A percentile compares a stretch with the other conserved stretches of the same genome.
Evolutionary conservation across 2,797 vertebrate species (phyloP).

Genomic region (Capromys pilorides): DNA sequence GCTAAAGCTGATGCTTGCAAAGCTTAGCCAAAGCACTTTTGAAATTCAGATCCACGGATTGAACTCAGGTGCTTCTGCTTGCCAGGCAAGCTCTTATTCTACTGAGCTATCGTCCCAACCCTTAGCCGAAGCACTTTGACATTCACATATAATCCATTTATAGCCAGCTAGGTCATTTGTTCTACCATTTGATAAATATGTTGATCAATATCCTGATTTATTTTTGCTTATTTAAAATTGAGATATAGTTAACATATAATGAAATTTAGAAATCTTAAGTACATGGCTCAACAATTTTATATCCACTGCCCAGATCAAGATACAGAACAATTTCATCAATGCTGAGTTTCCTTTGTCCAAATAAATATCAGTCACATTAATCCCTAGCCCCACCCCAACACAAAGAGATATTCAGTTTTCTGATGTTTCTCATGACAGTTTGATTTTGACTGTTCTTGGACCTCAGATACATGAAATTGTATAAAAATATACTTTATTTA

Average conservation of each 20-base stretch:
- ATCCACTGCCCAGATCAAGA: constrained; percentile 22
- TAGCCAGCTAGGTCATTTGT: neutral
- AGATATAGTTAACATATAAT: constrained; percentile 19
- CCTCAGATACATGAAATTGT: constrained; percentile 28
- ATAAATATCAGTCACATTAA: neutral
- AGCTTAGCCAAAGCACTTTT: constrained; percentile 28
- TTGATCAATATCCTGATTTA: constrained; percentile 3
- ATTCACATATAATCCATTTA: constrained; percentile 26
- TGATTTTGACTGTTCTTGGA: constrained; percentile 45
- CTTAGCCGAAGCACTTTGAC: constrained; percentile 30
- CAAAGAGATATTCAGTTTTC: neutral
- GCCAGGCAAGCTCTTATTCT: too few relatives aligned
- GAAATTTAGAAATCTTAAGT: constrained; percentile 35
- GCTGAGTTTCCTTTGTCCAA: constrained; percentile 11
- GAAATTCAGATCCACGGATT: too few relatives aligned
- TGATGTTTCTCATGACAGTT: neutral
- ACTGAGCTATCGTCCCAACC: too few relatives aligned
- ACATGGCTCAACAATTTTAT: neutral
- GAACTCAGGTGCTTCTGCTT: too few relatives aligned
- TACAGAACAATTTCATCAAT: constrained; percentile 20
- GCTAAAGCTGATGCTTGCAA: neutral
- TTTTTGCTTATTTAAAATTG: constrained; percentile 55
- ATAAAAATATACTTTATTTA: neutral
- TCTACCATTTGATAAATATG: neutral
- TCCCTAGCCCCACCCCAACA: neutral